These are phyloP conservation scores for Acanthornis magna DNA, from an alignment of 2,797 vertebrate species.

Conservation along the genomic window DNA sequence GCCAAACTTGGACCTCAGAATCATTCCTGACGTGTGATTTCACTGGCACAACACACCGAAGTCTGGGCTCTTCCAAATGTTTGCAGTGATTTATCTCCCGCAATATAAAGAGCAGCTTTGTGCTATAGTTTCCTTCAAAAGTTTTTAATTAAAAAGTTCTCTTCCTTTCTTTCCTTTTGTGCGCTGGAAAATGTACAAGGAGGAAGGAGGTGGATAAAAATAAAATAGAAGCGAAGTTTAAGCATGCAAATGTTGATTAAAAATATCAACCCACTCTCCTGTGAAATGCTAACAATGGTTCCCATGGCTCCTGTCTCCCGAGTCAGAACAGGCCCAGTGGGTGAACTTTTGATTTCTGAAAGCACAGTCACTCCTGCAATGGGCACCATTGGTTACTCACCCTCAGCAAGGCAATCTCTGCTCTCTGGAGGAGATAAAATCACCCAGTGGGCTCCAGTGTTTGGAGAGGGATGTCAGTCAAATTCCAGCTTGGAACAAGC, in stretches of 20 bases:
- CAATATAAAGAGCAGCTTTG: not conserved
- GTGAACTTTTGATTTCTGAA: conserved; percentile 50
- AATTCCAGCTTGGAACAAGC: not conserved
- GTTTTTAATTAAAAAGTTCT: conserved; percentile 54
- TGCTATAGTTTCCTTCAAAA: not conserved
- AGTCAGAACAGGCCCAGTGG: conserved; percentile 33
- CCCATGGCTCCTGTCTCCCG: conserved; percentile 41
- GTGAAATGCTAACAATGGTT: conserved; percentile 50
- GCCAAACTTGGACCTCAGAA: not conserved
- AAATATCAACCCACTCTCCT: conserved; percentile 40
- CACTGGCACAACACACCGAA: fast-evolving
- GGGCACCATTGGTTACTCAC: not conserved
- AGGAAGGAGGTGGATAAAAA: conserved; percentile 47
- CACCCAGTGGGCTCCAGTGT: not conserved
- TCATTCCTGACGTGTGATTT: not conserved
- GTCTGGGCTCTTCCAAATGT: not conserved
- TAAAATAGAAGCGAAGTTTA: conserved; percentile 35
- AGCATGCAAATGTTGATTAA: conserved; percentile 56
- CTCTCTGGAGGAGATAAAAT: not conserved
- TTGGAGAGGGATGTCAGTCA: not conserved
- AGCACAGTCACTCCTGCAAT: not conserved
- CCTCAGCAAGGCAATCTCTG: not conserved
- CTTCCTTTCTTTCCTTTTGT: conserved; percentile 1
- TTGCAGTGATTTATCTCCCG: conserved; percentile 23
- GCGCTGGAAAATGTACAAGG: not conserved